phyloP scores from a whole-genome alignment of 2,113 vertebrate species.

The Eidolon helvum region DNA sequence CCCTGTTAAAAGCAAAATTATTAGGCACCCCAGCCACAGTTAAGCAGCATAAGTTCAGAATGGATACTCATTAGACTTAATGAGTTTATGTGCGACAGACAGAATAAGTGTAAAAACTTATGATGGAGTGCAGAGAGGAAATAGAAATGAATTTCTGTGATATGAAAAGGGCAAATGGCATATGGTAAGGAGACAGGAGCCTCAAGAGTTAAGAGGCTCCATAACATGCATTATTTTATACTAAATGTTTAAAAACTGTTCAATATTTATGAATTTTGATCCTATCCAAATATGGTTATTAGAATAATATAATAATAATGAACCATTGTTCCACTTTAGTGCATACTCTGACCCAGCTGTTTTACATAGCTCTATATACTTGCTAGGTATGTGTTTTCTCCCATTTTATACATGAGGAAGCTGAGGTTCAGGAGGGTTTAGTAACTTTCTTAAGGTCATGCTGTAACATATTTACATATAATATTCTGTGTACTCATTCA shows the following conservation, averaged over 20 bases:
- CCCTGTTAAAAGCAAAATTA: conserved; percentile 37
- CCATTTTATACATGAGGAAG: not conserved
- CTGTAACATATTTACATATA: not conserved
- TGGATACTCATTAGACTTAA: conserved; percentile 51
- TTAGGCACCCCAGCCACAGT: not conserved
- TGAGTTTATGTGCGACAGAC: not conserved
- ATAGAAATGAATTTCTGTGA: not conserved
- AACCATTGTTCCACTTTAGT: not conserved
- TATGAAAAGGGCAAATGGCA: not conserved
- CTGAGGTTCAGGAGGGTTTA: not conserved
- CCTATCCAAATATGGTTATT: not conserved
- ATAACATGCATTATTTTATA: not conserved
- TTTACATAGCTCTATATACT: not conserved
- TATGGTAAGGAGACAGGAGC: not conserved
- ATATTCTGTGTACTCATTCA: not conserved
- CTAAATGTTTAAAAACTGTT: not conserved
- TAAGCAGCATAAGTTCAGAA: conserved; percentile 29
- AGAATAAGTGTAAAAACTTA: not conserved
- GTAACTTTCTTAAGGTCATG: not conserved
- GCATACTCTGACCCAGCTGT: not conserved
- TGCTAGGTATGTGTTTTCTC: not conserved
- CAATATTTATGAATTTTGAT: not conserved
- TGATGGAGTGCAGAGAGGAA: not conserved
- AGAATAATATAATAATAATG: not conserved
- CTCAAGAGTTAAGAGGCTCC: not conserved